Conservation (phyloP, 2,113 vertebrate species). For the Malaclemys terrapin region DNA sequence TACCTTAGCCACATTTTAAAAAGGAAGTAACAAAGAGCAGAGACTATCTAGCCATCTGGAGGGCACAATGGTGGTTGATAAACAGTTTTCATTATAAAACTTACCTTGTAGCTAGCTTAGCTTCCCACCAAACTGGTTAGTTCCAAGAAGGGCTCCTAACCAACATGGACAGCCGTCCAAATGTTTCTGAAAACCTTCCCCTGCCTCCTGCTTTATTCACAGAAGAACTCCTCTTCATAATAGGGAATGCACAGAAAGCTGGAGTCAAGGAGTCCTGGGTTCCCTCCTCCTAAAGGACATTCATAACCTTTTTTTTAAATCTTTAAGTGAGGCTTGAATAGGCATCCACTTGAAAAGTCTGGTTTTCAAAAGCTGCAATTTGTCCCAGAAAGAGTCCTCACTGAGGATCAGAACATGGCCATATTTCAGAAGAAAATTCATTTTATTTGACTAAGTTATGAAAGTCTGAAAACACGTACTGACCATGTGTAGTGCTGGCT, state of each 20-base stretch:
- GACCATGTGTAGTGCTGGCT: background rate
- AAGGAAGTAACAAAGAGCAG: background rate
- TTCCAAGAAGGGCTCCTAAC: background rate
- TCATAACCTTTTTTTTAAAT: background rate
- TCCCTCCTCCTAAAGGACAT: background rate
- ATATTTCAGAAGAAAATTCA: background rate
- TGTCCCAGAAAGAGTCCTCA: background rate
- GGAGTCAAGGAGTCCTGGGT: background rate
- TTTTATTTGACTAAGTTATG: background rate
- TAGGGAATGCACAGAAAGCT: background rate
- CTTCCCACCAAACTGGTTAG: background rate
- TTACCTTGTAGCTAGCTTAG: background rate
- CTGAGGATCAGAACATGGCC: background rate
- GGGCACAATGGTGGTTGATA: background rate
- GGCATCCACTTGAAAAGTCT: background rate
- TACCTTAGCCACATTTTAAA: background rate
- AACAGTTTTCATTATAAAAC: background rate
- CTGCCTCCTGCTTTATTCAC: background rate
- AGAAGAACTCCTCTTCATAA: background rate
- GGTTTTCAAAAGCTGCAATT: background rate
- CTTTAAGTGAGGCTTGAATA: background rate
- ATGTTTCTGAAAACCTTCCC: background rate
- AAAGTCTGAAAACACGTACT: background rate
- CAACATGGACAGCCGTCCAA: background rate
- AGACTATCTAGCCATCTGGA: background rate